phyloP scores from a whole-genome alignment of 2,113 vertebrate species.

The Zosterops borbonicus region DNA sequence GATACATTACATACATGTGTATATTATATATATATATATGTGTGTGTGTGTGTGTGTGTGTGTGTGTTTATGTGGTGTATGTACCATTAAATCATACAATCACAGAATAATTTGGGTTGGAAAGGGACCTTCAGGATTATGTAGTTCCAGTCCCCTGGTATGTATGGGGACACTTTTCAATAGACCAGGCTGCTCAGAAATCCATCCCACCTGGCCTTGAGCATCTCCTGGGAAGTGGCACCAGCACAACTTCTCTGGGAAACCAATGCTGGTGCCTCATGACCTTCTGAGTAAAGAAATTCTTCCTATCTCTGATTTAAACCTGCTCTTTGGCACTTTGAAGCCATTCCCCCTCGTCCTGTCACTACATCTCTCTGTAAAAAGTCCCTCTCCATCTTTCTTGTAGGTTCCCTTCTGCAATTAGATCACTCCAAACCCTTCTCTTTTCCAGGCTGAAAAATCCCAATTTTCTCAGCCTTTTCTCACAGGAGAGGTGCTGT shows the following conservation, averaged over 20 bases:
- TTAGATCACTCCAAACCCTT: not conserved
- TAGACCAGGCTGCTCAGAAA: not conserved
- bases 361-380: not conserved
- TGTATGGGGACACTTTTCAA: rapidly evolving
- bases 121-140: not conserved
- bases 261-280: not conserved
- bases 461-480: not conserved
- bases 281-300: not conserved
- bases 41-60: no score
- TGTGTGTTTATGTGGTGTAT: not conserved
- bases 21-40: no score
- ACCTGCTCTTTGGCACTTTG: not conserved
- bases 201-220: no score
- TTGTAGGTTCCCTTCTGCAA: not conserved
- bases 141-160: not conserved
- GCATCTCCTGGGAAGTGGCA: not conserved
- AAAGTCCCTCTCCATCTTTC: not conserved
- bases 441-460: not conserved
- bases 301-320: not conserved
- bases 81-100: not conserved
- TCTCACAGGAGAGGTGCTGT: not conserved
- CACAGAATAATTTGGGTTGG: not conserved
- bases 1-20: not conserved
- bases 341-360: not conserved
- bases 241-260: not conserved